Evolutionary conservation across 2,888 invertebrate genomes (phyloP).

Genomic region (Stenichneumon culpator): DNA sequence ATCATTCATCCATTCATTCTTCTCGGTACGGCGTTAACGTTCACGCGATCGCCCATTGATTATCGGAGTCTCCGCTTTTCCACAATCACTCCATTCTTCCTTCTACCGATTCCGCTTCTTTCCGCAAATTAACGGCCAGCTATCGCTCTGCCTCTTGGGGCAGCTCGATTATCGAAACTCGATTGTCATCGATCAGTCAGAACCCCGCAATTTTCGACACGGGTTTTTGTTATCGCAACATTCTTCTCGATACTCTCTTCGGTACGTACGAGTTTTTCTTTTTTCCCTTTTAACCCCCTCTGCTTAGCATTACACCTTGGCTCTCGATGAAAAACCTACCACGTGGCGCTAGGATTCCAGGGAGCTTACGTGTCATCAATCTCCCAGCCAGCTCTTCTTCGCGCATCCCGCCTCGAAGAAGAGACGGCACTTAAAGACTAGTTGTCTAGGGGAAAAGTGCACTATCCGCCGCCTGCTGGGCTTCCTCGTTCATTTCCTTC

Average conservation of each 20-base stretch:
- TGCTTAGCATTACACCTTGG: constrained; percentile 20
- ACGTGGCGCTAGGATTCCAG: constrained; percentile 44
- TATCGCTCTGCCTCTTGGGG: constrained; percentile 5
- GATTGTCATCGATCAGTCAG: constrained; percentile 34
- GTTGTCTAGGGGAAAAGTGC: constrained; percentile 28
- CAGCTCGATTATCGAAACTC: constrained; percentile 40
- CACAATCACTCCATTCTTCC: constrained; percentile 23
- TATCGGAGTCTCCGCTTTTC: constrained; percentile 47
- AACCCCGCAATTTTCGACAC: neutral
- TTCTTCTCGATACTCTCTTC: neutral
- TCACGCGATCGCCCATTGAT: constrained; percentile 68
- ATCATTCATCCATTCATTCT: constrained; percentile 67
- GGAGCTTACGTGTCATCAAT: constrained; percentile 52
- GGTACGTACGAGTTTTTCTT: neutral
- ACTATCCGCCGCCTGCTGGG: constrained; percentile 29
- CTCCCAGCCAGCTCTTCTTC: constrained; percentile 49
- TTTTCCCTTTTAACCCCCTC: neutral
- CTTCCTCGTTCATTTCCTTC: constrained; percentile 41
- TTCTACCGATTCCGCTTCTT: constrained; percentile 19
- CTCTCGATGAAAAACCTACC: constrained; percentile 29
- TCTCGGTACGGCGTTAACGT: constrained; percentile 50
- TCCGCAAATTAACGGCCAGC: constrained; percentile 28
- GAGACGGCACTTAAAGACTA: constrained; percentile 3
- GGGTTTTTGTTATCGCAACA: neutral
- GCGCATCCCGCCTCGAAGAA: constrained; percentile 26